Percentiles rank a stretch among this genome's conserved stretches.
These are phyloP conservation scores for Motacilla alba DNA, from an alignment of 2,113 vertebrate genomes.

Conservation along the genomic window DNA sequence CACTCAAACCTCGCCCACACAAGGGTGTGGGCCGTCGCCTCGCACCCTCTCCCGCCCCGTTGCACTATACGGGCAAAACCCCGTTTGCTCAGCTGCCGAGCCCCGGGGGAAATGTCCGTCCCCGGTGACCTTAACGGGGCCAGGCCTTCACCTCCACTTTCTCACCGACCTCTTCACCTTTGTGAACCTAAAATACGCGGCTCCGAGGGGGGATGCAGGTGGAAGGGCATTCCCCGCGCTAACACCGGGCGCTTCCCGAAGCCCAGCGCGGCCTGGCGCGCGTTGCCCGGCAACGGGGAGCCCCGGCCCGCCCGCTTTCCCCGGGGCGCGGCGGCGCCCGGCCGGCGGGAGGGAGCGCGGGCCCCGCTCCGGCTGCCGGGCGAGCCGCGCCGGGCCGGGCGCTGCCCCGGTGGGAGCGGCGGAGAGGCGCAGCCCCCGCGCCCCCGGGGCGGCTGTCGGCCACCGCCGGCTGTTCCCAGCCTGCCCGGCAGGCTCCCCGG, in stretches of 20 bases:
- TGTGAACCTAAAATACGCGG: not conserved
- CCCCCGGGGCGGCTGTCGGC: not conserved
- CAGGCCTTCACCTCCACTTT: not conserved
- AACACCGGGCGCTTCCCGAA: not conserved
- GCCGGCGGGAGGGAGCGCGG: too few relatives aligned
- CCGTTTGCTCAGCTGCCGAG: not conserved
- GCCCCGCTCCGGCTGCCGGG: too few relatives aligned
- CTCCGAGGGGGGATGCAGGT: rapidly evolving
- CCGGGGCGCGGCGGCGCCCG: not conserved
- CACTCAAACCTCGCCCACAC: not conserved
- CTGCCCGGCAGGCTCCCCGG: not conserved
- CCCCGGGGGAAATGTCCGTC: too few relatives aligned
- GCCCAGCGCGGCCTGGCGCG: not conserved
- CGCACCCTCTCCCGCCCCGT: rapidly evolving
- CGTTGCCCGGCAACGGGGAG: not conserved
- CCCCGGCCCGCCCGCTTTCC: not conserved
- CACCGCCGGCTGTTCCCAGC: not conserved
- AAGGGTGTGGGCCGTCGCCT: rapidly evolving
- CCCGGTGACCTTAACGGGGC: not conserved
- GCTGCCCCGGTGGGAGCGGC: too few relatives aligned
- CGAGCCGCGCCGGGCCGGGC: too few relatives aligned
- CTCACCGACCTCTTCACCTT: not conserved
- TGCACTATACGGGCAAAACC: rapidly evolving
- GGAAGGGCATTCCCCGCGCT: not conserved
- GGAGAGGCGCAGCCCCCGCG: too few relatives aligned